These are phyloP conservation scores for Mergus octosetaceus DNA, from an alignment of 2,797 vertebrate species.

Conservation along the genomic window DNA sequence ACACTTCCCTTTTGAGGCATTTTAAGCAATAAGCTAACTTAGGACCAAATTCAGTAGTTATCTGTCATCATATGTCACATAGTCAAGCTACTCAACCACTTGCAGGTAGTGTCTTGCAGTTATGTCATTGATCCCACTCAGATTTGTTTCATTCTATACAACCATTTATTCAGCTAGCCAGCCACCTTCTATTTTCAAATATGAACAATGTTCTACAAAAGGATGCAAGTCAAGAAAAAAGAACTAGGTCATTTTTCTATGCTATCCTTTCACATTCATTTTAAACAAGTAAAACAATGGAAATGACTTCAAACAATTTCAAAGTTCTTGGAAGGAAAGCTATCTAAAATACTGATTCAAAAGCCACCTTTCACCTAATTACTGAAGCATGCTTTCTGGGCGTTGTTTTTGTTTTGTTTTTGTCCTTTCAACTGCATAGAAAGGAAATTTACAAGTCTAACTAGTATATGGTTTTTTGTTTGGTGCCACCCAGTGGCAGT, in stretches of 20 bases:
- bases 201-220: background rate
- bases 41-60: too few species aligned
- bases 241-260: background rate
- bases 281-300: background rate
- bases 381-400: background rate
- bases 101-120: background rate
- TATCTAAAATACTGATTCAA: background rate
- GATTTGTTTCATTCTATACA: background rate
- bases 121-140: background rate
- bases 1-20: background rate
- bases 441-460: background rate
- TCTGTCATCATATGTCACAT: background rate
- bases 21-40: background rate
- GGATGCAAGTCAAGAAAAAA: background rate
- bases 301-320: background rate
- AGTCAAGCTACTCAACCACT: background rate
- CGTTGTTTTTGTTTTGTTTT: background rate
- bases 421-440: background rate
- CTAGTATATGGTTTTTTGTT: background rate
- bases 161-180: background rate
- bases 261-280: background rate
- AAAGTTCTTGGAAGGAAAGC: background rate
- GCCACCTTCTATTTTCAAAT: background rate
- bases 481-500: constrained; percentile 64
- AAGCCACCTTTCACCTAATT: background rate